Base-by-base conservation (phyloP, 2,888 invertebrate species). In the Hoplodrina blanda region DNA sequence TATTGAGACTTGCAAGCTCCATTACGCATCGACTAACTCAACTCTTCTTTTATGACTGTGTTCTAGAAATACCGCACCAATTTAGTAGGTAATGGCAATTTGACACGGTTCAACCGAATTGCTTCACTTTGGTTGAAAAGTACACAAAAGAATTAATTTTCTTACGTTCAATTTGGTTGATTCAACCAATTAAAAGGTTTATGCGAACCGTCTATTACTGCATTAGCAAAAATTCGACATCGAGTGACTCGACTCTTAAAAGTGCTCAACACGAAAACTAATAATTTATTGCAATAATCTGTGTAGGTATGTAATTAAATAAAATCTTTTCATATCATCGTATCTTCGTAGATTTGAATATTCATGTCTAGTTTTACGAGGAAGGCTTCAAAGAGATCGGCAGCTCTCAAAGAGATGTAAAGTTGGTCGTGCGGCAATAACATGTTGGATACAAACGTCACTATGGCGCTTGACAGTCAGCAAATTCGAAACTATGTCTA, bases 351-450 rank as follows among this genome's bases (percentile, higher is more conserved):
- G 4, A 57, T 73, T 44, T 17, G 54, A 68, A 77, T 77, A 74
- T 64, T 62, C 54, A 64, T 74, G 30, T 50, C 25, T 13, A 57
- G 57, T 64, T 74, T 68, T 69, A 74, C 25, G 33, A 56, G 25
- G 19, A 52, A 52, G 50, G 30, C 55, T 11, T 79, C 56, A 66
- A 54, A 73, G 53, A 41, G n/a, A 69, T 70, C 61, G 66, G 63
- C 46, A 10, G 4, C 17, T 15, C 25, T 63, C 66, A 67, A 66
- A 80, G 61, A 50, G 33, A 64, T 59, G 59, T 19, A 57, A 74
- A 74, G 41, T 37, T 55, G 46, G 19, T 62, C 62, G 6, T 68
- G 57, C 25, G 25, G 64, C 60, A 79, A 10, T 79, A 65, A 79
- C 15, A 60, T 62, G 62, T 37, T 30, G 61, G 54, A 74, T 77